phyloP scores from a whole-genome alignment of 2,797 vertebrate species.

The Lophotriccus pileatus region DNA sequence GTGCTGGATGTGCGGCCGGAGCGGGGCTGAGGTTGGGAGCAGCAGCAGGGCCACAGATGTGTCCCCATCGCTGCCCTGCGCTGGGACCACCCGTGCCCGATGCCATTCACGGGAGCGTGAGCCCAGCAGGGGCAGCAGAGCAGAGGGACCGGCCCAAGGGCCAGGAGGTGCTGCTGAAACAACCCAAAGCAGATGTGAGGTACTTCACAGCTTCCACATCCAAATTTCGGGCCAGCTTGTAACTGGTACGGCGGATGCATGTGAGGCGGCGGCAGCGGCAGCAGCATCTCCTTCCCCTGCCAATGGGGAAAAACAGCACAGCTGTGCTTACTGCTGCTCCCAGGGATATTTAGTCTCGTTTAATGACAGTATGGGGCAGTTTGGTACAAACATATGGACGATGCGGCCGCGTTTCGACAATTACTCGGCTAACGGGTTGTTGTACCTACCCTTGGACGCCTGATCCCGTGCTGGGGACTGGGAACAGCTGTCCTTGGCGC shows the following conservation, averaged over 20 bases:
- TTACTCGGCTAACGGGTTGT: background rate
- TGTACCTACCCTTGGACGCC: background rate
- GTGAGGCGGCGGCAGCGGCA: background rate
- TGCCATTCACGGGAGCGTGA: rapidly evolving
- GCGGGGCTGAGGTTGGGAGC: background rate
- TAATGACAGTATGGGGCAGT: background rate
- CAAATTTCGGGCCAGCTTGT: background rate
- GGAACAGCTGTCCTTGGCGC: rapidly evolving
- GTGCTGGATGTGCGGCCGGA: rapidly evolving
- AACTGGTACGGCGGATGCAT: background rate
- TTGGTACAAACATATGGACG: background rate
- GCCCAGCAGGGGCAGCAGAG: background rate
- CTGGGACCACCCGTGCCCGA: rapidly evolving
- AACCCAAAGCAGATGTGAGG: background rate
- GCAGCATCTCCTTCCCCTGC: background rate
- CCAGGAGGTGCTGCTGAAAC: rapidly evolving
- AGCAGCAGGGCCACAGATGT: rapidly evolving
- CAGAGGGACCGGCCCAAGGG: background rate
- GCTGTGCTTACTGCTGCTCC: background rate
- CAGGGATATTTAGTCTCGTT: background rate
- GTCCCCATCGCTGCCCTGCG: rapidly evolving
- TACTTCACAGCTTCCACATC: background rate
- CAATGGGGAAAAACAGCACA: background rate
- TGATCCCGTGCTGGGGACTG: rapidly evolving
- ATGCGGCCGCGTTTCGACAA: rapidly evolving